These are phyloP conservation scores for Tromatobia lineatoria DNA, from an alignment of 2,888 invertebrate species.

Conservation along the genomic window DNA sequence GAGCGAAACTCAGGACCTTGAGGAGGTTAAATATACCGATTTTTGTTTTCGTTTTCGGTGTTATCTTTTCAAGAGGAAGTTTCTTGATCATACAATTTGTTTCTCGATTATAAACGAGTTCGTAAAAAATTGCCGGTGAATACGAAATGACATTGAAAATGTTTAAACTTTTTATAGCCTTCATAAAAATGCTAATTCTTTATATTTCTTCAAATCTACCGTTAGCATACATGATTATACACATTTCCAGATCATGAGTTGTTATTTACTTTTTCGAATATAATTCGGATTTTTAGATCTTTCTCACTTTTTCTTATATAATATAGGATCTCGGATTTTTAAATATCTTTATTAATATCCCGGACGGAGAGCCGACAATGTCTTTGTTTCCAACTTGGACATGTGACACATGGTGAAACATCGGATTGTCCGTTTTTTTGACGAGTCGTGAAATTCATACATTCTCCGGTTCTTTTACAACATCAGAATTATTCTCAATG, in stretches of 20 bases:
- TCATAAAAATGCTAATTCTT: neutral
- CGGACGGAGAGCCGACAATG: neutral
- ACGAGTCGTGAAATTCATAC: too few species aligned
- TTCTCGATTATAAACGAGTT: neutral
- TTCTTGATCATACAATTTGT: neutral
- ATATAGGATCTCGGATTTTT: too few species aligned
- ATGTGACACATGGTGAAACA: neutral
- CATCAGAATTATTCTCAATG: too few species aligned
- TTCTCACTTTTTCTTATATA: neutral
- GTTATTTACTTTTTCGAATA: neutral
- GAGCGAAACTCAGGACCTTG: neutral
- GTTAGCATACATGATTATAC: too few species aligned
- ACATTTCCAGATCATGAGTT: neutral
- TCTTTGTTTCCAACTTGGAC: neutral
- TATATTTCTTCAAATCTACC: neutral
- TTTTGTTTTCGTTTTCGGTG: neutral
- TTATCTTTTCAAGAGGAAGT: constrained; percentile 1
- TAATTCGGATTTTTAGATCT: neutral
- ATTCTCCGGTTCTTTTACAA: neutral
- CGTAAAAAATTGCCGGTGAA: neutral
- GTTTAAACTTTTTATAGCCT: neutral
- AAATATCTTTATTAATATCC: neutral
- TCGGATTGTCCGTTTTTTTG: too few species aligned
- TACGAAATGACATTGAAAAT: neutral
- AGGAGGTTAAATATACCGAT: neutral